Conservation (phyloP, 2,797 vertebrate genomes). For the Vespertilio murinus region DNA sequence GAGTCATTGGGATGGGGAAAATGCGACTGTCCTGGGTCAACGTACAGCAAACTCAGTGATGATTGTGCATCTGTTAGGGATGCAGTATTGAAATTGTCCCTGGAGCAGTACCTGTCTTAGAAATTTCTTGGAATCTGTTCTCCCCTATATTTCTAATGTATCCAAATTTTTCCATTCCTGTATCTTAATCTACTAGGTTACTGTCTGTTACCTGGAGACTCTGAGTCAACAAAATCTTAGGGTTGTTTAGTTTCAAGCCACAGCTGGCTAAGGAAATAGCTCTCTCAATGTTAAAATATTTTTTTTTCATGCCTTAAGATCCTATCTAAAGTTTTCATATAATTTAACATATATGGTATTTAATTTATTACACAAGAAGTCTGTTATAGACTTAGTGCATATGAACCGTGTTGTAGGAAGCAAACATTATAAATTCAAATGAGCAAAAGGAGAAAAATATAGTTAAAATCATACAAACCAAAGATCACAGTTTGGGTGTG, state of each 20-base stretch:
- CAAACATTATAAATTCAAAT: not conserved
- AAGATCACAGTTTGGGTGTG: not conserved
- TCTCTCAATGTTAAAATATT: not conserved
- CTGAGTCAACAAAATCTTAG: not conserved
- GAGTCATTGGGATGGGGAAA: not conserved
- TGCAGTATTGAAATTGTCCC: not conserved
- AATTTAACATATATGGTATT: not conserved
- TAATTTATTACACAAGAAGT: not conserved
- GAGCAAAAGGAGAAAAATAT: not conserved
- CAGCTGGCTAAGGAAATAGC: not conserved
- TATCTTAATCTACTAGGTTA: not conserved
- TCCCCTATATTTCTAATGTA: not conserved
- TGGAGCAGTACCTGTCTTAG: not conserved
- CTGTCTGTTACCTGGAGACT: not conserved
- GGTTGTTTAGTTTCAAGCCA: not conserved
- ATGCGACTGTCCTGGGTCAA: fast-evolving
- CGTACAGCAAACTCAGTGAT: not conserved
- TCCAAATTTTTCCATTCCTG: not conserved
- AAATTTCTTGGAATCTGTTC: not conserved
- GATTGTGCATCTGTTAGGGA: fast-evolving
- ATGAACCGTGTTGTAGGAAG: not conserved
- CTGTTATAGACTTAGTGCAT: not conserved
- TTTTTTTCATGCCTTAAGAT: not conserved
- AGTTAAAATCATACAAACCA: not conserved
- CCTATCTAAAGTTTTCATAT: not conserved